Base-by-base conservation (phyloP, 2,888 invertebrate species). In the Sturmia bella region DNA sequence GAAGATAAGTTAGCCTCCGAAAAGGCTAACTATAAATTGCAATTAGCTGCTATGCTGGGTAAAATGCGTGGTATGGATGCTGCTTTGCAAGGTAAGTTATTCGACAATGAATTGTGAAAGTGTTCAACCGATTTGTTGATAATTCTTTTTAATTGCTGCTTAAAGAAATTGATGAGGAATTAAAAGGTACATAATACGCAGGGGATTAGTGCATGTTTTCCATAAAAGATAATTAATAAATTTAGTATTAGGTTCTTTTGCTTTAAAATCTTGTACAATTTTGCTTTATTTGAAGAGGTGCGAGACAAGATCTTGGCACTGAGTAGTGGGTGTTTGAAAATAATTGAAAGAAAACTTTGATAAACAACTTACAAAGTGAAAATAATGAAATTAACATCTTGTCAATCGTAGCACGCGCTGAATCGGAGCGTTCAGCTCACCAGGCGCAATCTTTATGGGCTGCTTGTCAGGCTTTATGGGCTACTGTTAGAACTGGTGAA, bases 381-480 rank as follows among this genome's bases (percentile, higher is more conserved):
- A n/a, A n/a, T 19, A n/a, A 2, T 37, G 17, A 19, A 19, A n/a
- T 6, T n/a, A 41, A 41, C 21, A 39, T 41, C 27, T 27, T 45
- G 13, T 45, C 12, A 66, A 59, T 21, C 19, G 9, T 17, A 96
- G 96, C 93, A 83, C 93, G 95, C 11, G 93, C 94, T 54, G 94
- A 94, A 82, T 93, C 94, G 2, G 96, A 96, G 86, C 94, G 93
- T 84, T 94, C 93, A 74, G 94, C 95, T 0, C 94, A 94, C 45
- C 94, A 95, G 84, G 95, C 98, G 0, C 98, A 98, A 90, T 94
- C 96, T 32, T 92, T 99, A 85, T 99, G 99, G 99, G 94, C 97
- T 84, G 97, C 99, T 1, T 98, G 97, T 87, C 97, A 98, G 87
- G 94, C 97, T 2, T 92, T 99, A 43, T 93, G 95, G 87, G 93